Percentiles rank a stretch among this genome's conserved stretches.
These are phyloP conservation scores for Lordiphosa collinella DNA, from an alignment of 1,140 invertebrate genomes.

Conservation along the genomic window DNA sequence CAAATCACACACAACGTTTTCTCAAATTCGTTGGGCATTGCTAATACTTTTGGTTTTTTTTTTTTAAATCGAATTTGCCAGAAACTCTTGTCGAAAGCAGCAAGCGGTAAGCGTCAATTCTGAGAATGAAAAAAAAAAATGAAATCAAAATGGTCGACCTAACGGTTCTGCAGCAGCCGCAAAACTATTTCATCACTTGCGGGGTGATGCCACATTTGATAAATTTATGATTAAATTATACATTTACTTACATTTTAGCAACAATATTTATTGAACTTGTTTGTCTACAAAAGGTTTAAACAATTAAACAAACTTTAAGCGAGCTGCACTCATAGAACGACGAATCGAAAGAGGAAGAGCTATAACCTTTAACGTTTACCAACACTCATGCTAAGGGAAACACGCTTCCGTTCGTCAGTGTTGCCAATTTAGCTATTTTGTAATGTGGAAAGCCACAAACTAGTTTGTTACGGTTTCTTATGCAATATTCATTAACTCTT, in stretches of 20 bases:
- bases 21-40: background rate
- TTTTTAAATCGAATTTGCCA: background rate
- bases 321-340: background rate
- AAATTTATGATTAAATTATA: background rate
- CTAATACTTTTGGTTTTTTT: background rate
- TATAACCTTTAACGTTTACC: background rate
- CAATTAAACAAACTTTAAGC: background rate
- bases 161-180: slow-evolving; percentile 20
- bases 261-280: background rate
- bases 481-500: no score
- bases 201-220: background rate
- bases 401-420: no score
- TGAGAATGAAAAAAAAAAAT: background rate
- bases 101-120: background rate
- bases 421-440: no score
- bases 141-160: slow-evolving; percentile 20
- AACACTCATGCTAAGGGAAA: no score
- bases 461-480: no score
- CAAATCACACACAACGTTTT: slow-evolving; percentile 22
- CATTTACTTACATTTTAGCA: background rate
- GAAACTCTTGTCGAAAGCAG: slow-evolving; percentile 9
- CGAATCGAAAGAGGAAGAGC: background rate
- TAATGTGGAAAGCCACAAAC: no score
- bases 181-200: background rate
- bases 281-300: background rate